Evolutionary conservation across 1,140 invertebrate species (phyloP).

Genomic region (Drosophila repleta): DNA sequence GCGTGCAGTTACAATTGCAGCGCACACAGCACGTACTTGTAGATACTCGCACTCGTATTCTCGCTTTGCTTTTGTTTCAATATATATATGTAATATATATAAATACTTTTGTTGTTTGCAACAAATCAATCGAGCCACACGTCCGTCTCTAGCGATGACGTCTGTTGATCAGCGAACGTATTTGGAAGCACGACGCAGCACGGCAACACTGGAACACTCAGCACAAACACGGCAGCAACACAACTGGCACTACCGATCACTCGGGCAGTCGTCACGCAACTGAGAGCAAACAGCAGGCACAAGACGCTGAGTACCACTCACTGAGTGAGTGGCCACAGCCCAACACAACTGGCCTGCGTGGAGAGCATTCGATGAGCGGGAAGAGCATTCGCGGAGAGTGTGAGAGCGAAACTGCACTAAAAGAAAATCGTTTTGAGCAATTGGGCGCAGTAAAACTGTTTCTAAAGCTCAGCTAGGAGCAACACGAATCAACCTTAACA

Average conservation of each 20-base stretch:
- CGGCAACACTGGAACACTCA: slow-evolving; percentile 4
- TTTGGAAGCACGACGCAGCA: slow-evolving; percentile 27
- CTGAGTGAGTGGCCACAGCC: slow-evolving; percentile 1
- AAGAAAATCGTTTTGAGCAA: slow-evolving; percentile 5
- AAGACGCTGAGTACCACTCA: slow-evolving; percentile 3
- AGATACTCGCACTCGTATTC: slow-evolving; percentile 49
- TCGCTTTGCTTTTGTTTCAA: slow-evolving; percentile 30
- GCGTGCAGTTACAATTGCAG: slow-evolving; percentile 27
- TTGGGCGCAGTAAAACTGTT: not conserved
- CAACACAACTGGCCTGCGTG: not conserved
- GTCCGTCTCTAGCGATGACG: slow-evolving; percentile 70
- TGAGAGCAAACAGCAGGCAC: slow-evolving; percentile 20
- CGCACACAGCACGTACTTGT: slow-evolving; percentile 68
- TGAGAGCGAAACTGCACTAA: slow-evolving; percentile 12
- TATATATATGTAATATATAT: slow-evolving; percentile 15
- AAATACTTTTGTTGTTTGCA: slow-evolving; percentile 33
- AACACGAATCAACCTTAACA: not conserved
- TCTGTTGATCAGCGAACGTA: slow-evolving; percentile 59
- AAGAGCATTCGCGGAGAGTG: not conserved
- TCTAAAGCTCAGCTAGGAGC: not conserved
- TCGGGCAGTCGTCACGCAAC: slow-evolving; percentile 37
- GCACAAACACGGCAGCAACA: slow-evolving; percentile 8
- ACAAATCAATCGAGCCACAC: slow-evolving; percentile 71
- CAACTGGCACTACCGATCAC: slow-evolving; percentile 42
- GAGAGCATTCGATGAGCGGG: slow-evolving; percentile 3